Evolutionary conservation across 1,140 invertebrate genomes (phyloP), one percentile per base, ranked within the genome.

Genomic region (Melitaea cinxia): DNA sequence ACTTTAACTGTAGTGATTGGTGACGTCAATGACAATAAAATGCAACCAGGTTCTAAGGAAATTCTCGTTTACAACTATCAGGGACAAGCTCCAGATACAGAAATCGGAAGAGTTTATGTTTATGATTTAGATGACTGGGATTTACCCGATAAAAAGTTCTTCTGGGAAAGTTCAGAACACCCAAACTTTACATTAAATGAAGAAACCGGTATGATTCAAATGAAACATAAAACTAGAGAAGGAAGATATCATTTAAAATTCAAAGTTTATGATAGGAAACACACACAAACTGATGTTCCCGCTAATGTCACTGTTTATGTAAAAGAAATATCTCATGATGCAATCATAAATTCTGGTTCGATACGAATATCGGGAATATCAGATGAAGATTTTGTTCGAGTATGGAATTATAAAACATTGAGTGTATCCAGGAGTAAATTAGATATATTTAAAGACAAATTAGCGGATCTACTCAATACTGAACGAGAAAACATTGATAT

Each of bases 61-160:
- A 99, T 99, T 70, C 96, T 98, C 83, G 97, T 99, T 0, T 99
- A 99, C 88, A 99, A 98, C 89, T 99, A 98, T 61, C 93, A 98
- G 94, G 96, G 97, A 49, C 95, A 97, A 89, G 95, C 96, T 67
- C 97, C 96, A 1, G 96, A 98, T 72, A 97, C 97, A 0, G 96
- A 97, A 86, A 98, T 99, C 67, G 98, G 98, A 21, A 93, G 97
- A 65, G 98, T 99, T 1, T 98, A 99, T 85, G 97, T 99, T 0
- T 97, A 98, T 83, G 98, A 99, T 91, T 91, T 97, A 42, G 98
- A 99, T 87, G 98, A 99, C 83, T 99, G 98, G 98, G 98, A 99
- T 92, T 86, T 98, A 65, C 96, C 96, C 0, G 98, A 99, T 83
- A 99, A 99, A 83, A 97, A 97, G 77, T 99, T 99, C 92, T 97